Evolutionary conservation across 2,113 vertebrate genomes (phyloP), one percentile per base, ranked within the genome.

Genomic region (Atherinomorus stipes): DNA sequence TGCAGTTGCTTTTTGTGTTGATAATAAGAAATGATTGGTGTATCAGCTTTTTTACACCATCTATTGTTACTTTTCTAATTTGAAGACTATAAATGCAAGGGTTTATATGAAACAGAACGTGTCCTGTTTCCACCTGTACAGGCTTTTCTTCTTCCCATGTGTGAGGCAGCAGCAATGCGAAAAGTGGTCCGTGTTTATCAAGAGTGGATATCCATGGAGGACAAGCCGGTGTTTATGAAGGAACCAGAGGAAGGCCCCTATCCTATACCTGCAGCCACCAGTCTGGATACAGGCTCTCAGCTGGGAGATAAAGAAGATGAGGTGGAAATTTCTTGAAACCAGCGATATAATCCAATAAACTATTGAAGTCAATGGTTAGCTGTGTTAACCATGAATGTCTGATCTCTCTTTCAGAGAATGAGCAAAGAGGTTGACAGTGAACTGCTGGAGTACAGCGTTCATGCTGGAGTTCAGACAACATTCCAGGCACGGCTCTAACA

Each of bases 101-200:
- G 1, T 31, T 11, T n/a, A 3, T 31, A 22, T 31, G 4, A 7
- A 34, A 64, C 28, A 26, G 15, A 7, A 7, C 3, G 8, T 52
- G 12, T 0, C 59, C 18, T 72, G 1, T 64, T 52, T 63, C 9
- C 16, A 2, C 45, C 22, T 19, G 15, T 4, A 7, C 74, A 99
- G 98, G 96, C 97, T 2, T 99, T 99, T 93, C 94, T 99, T 69
- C 92, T 99, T 85, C 98, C 98, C 0, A 95, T 99, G 93, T 98
- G 97, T 69, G 98, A 99, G 91, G 97, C 98, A 58, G 98, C 98
- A 62, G 97, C 97, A 37, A 97, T 99, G 97, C 95, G 97, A 38
- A 98, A 95, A 88, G 98, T 98, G 60, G 96, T 99, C 25, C 97
- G 98, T 78, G 98, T 99, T 12, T 99, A 99, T 86, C 98, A 99